phyloP scores from a whole-genome alignment of 30 jellyfish, hydroid and myxozoan genomes.

The Catostylus mosaicus region DNA sequence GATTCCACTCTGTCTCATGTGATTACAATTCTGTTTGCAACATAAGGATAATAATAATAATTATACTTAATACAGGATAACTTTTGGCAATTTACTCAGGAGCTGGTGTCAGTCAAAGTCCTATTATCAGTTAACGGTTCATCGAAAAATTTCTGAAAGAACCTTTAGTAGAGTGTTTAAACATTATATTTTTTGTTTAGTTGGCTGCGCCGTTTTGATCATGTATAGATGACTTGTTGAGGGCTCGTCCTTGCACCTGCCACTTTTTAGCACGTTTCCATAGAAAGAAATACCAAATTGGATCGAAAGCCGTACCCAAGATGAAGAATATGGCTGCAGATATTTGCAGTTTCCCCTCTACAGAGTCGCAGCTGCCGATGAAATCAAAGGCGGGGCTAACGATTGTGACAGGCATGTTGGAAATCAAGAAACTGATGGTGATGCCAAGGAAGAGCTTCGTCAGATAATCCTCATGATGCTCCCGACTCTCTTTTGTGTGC shows the following conservation, averaged over 20 bases:
- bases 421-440: background rate
- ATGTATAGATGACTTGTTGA: too few species aligned
- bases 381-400: background rate
- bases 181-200: too few species aligned
- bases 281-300: background rate
- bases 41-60: too few species aligned
- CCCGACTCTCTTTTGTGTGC: background rate
- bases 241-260: background rate
- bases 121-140: too few species aligned
- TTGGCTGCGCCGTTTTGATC: too few species aligned
- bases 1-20: too few species aligned
- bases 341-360: background rate
- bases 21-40: too few species aligned
- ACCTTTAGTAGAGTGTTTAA: too few species aligned
- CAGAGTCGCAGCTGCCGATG: background rate
- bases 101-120: too few species aligned
- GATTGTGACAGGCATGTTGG: background rate
- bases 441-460: background rate
- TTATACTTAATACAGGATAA: too few species aligned
- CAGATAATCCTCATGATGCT: background rate
- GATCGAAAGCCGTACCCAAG: background rate
- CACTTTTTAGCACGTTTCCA: background rate
- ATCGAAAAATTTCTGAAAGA: too few species aligned
- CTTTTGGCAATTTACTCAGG: too few species aligned
- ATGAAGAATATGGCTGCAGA: background rate